A percentile compares a stretch with the other conserved stretches of the same genome.
Conservation (phyloP, 2,888 invertebrate species). For the Netelia inedita region DNA sequence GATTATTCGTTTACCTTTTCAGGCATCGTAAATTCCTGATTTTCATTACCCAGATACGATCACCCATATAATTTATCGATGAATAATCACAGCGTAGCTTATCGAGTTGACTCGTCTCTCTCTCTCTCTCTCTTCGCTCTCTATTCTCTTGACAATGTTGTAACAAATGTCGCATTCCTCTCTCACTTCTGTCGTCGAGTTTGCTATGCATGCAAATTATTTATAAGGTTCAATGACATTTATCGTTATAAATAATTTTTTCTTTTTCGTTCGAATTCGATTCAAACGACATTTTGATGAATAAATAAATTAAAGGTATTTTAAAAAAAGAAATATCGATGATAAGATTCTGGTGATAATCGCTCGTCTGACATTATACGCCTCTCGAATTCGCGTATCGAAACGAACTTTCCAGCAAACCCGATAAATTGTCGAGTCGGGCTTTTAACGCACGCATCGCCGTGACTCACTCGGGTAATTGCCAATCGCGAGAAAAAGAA, state of each 20-base stretch:
- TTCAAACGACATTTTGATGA: neutral
- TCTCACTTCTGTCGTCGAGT: conserved; percentile 3
- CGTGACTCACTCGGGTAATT: conserved; percentile 25
- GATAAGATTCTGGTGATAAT: neutral
- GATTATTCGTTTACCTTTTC: conserved; percentile 41
- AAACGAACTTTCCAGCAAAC: conserved; percentile 32
- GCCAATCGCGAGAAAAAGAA: conserved; percentile 15
- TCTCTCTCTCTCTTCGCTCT: neutral
- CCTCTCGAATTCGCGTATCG: neutral
- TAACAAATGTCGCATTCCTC: conserved; percentile 38
- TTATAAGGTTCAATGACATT: too few species aligned
- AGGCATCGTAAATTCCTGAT: conserved; percentile 46
- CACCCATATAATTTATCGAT: conserved; percentile 39
- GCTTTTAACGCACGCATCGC: conserved; percentile 5
- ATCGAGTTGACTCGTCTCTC: neutral
- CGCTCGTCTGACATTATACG: conserved; percentile 22
- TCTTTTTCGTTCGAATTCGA: neutral
- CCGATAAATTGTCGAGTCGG: conserved; percentile 10
- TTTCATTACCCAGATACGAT: conserved; percentile 31
- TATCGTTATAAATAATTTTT: too few species aligned
- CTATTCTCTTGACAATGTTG: neutral
- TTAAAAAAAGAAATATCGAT: neutral
- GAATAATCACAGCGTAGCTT: conserved; percentile 28
- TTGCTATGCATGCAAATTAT: neutral
- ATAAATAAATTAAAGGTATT: neutral